phyloP scores from a whole-genome alignment of 2,113 vertebrate species.

The Crotalus helleri region DNA sequence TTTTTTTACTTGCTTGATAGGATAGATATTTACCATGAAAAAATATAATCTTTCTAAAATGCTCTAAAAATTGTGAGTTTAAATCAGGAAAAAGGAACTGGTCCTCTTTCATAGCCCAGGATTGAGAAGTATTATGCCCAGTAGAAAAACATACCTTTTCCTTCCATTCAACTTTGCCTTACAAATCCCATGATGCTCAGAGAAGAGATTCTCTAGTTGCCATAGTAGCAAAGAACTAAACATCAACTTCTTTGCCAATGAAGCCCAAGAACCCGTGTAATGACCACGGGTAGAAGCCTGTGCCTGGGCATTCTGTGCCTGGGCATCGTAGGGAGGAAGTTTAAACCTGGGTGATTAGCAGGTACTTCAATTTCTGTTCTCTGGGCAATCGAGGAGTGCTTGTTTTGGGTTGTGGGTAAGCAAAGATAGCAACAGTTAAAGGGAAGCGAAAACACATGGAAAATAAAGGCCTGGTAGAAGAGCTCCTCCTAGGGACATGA shows the following conservation, averaged over 20 bases:
- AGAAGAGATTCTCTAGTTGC: constrained; percentile 30
- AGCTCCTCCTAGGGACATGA: not conserved
- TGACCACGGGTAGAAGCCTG: fast-evolving
- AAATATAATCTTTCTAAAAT: no score
- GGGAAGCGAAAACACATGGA: not conserved
- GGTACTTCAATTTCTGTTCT: not conserved
- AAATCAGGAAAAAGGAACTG: not conserved
- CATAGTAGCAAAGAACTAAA: constrained; percentile 6
- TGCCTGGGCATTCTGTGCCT: fast-evolving
- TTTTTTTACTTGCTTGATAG: no score
- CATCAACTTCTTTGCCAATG: not conserved
- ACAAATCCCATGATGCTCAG: constrained; percentile 5
- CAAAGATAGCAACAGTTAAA: fast-evolving
- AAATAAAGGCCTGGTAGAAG: no score
- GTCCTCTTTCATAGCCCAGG: no score
- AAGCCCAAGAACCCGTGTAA: not conserved
- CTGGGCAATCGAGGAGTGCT: not conserved
- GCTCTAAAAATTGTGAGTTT: no score
- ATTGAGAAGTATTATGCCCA: not conserved
- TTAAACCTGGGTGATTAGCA: not conserved
- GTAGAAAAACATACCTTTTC: not conserved
- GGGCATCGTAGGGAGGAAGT: not conserved
- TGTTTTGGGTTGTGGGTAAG: not conserved
- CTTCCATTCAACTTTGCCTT: not conserved
- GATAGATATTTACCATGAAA: no score